phyloP scores from a whole-genome alignment of 2,888 invertebrate genomes.

The Agonopterix subpropinquella region DNA sequence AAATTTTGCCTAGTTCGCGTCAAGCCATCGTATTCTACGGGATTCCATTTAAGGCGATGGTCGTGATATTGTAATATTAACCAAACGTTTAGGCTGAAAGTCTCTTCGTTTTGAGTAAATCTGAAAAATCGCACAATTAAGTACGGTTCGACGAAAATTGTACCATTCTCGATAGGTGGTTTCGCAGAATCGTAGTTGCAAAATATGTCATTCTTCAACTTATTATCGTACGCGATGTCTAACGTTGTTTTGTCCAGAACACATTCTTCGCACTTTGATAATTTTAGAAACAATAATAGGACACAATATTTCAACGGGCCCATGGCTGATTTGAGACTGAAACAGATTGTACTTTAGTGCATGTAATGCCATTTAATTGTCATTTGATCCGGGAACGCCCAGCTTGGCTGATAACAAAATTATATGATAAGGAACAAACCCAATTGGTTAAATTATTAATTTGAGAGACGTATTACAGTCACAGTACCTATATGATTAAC shows the following conservation, averaged over 20 bases:
- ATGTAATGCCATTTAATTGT: neutral
- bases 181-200: neutral
- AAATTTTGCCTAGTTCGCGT: slow-evolving; percentile 6
- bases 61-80: slow-evolving; percentile 22
- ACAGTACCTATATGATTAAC: too few species aligned
- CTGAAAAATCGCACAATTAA: slow-evolving; percentile 24
- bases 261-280: neutral
- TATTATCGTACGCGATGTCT: slow-evolving; percentile 16
- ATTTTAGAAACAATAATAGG: neutral
- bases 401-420: neutral
- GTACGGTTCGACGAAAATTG: slow-evolving; percentile 16
- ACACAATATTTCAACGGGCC: neutral
- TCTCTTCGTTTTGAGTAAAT: slow-evolving; percentile 21
- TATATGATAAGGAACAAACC: too few species aligned
- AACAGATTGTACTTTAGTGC: neutral
- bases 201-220: slow-evolving; percentile 15
- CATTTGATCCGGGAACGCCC: neutral
- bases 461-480: too few species aligned
- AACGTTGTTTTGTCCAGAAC: neutral
- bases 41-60: slow-evolving; percentile 31
- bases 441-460: too few species aligned
- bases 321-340: neutral
- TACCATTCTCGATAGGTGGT: slow-evolving; percentile 6
- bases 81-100: slow-evolving; percentile 15
- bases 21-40: slow-evolving; percentile 23